Base-by-base conservation (phyloP, 2,797 vertebrate genomes). In the Pseudochaenichthys georgianus region DNA sequence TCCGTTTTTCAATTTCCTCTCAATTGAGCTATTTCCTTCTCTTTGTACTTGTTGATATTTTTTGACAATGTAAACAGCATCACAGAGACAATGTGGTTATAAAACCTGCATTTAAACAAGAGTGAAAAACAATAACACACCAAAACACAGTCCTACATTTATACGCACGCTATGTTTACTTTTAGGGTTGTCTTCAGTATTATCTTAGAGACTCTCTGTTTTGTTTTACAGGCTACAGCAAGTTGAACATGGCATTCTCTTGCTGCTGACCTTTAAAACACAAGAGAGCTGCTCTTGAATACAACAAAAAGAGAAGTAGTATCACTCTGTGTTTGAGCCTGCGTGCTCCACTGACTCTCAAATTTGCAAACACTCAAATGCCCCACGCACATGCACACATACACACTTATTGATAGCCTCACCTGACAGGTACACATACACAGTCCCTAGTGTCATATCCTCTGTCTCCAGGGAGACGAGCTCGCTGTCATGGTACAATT, bases 401-500 rank as follows among this genome's bases (percentile, higher is more conserved):
- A 65, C 61, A 45, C 64, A 75, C 50, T 58, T 64, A 68, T 63
- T 79, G 80, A 69, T 64, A 74, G 64, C 73, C 78, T 83, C 71
- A 72, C 59, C 59, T 58, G 21, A 73, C 78, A 74, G 73, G 83
- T 70, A 78, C 85, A 86, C 87, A 81, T 87, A 77, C 83, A 83
- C 89, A 77, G 81, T 86, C 80, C 87, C 86, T 70, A 63, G 87
- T 92, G 87, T 89, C 89, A 83, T 82, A 89, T 93, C 81, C 82
- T 85, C 84, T 89, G 92, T 95, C 94, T 95, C 94, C 93, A 92
- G 92, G 93, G 95, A 95, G 92, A 95, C 93, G 78, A 83, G 90
- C 90, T 93, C 80, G 77, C 93, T 94, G 94, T 95, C 94, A 95
- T 94, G 94, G 87, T 95, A 95, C 93, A 93, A 93, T 95, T 95